Evolutionary conservation across 2,797 vertebrate species (phyloP), one percentile per base, ranked within the genome.

Genomic region (Masticophis lateralis): DNA sequence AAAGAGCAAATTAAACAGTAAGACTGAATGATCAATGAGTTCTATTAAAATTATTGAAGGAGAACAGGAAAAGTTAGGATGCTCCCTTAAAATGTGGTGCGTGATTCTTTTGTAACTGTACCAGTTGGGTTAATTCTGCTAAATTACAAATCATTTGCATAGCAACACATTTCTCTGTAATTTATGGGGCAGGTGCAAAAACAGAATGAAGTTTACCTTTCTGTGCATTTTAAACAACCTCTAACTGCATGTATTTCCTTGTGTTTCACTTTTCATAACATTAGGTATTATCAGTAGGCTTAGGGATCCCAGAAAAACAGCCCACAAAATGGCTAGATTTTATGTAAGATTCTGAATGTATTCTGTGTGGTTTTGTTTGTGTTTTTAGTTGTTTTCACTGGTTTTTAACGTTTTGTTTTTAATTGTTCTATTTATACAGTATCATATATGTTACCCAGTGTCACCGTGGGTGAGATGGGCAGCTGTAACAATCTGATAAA

Each of bases 101-200:
- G 1, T 10, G n/a, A 56, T 59, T 91, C 74, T 79, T 79, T 90
- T 93, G 93, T 59, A 90, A 93, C 93, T 94, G 94, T 90, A 0
- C 28, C 7, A 89, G 94, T 95, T 88, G 53, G 89, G 92, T 95
- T 95, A 92, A 86, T 94, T 94, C 95, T 89, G 93, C 94, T 95
- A 96, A 95, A 95, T 60, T 95, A 94, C 93, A 95, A 94, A 93
- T 93, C 92, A 94, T 93, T 95, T 92, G 89, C 91, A 90, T 92
- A 93, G 95, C 94, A 96, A 95, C 9, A 94, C 97, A 93, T 96
- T 97, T 95, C 91, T 92, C 37, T 1, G 79, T 96, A 96, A 96
- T 94, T 97, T 97, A 95, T 63, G 89, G 90, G 95, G 88, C 25
- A 88, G 94, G 92, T 96, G 91, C 94, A 93, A 25, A 95, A 90